phyloP scores from a whole-genome alignment of 2,797 vertebrate genomes.

The Lophius americanus region DNA sequence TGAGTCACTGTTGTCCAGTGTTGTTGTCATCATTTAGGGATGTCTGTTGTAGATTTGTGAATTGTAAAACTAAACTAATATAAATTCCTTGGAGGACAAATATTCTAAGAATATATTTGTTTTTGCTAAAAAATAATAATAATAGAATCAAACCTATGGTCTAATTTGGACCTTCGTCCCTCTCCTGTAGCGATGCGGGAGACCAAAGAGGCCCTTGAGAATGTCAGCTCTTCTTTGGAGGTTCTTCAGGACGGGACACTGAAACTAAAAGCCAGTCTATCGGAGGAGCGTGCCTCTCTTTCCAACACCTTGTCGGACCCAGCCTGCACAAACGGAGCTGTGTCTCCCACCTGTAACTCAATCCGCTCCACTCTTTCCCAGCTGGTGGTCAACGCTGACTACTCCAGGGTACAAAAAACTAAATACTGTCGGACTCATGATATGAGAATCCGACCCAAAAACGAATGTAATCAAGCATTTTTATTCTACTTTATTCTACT shows the following conservation, averaged over 20 bases:
- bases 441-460: background rate
- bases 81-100: background rate
- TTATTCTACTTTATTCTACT: background rate
- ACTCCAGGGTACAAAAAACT: conserved; percentile 76
- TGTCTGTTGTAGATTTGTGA: conserved; percentile 8
- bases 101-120: too few relatives aligned
- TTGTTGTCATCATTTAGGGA: conserved; percentile 22
- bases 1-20: conserved; percentile 45
- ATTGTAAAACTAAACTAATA: background rate
- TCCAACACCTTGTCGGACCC: conserved; percentile 86
- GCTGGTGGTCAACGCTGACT: conserved; percentile 82
- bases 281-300: conserved; percentile 78
- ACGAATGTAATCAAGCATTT: background rate
- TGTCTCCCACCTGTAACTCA: conserved; percentile 80
- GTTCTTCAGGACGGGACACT: conserved; percentile 83
- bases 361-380: conserved; percentile 83
- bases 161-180: background rate
- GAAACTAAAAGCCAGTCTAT: conserved; percentile 81
- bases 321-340: conserved; percentile 78
- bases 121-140: too few relatives aligned
- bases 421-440: background rate
- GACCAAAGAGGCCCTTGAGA: conserved; percentile 88
- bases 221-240: conserved; percentile 83
- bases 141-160: too few relatives aligned
- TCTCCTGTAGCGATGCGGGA: conserved; percentile 85